Conservation (phyloP, 1,140 invertebrate genomes). For the Brachionus paranguensis region DNA sequence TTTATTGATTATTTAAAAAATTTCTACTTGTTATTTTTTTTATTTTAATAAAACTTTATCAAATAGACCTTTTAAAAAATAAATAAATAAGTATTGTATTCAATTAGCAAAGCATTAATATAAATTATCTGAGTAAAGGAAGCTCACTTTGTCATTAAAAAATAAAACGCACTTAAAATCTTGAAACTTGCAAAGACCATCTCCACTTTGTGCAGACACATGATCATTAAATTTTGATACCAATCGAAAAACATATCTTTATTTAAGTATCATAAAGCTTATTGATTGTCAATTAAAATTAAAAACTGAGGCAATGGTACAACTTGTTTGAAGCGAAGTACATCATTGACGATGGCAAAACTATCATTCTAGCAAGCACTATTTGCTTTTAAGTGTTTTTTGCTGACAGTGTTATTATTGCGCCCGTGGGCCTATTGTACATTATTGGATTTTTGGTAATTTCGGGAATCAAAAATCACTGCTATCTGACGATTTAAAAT, state of each 20-base stretch:
- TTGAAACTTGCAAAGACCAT: neutral
- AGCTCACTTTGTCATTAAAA: neutral
- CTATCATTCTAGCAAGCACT: neutral
- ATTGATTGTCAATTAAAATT: neutral
- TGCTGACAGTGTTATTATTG: neutral
- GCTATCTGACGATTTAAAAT: neutral
- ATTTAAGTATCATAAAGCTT: constrained; percentile 1
- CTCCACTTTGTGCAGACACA: neutral
- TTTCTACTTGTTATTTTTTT: no score
- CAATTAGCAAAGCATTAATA: neutral
- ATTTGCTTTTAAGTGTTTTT: neutral
- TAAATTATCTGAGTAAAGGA: neutral
- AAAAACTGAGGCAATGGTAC: neutral
- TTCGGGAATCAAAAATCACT: neutral
- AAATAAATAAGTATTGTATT: neutral
- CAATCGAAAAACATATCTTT: neutral
- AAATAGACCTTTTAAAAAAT: neutral
- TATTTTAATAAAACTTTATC: no score
- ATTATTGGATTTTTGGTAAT: constrained; percentile 12
- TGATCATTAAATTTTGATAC: neutral
- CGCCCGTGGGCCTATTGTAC: neutral
- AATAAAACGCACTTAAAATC: neutral
- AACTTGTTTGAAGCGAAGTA: neutral
- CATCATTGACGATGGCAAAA: neutral
- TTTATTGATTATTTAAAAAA: no score